Conservation (phyloP, 2,888 invertebrate genomes). For the Pogonocherus hispidulus region DNA sequence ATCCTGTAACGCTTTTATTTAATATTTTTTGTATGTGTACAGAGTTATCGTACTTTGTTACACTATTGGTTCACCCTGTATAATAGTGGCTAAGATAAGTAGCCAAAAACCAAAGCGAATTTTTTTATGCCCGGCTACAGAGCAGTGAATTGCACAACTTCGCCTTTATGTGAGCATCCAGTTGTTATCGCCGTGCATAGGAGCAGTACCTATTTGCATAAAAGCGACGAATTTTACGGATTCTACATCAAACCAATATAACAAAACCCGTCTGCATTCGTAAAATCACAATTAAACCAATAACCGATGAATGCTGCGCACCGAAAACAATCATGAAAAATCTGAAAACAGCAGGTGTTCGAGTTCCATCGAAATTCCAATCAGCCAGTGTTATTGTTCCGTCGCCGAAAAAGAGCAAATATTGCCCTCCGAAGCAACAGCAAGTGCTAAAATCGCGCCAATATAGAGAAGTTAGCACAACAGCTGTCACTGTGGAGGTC, state of each 20-base stretch:
- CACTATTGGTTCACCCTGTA: no score
- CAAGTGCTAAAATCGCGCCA: conserved; percentile 57
- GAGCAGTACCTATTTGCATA: neutral
- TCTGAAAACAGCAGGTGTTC: conserved; percentile 56
- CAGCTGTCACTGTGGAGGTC: conserved; percentile 61
- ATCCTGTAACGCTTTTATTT: no score
- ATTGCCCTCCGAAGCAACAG: conserved; percentile 31
- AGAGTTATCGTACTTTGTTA: no score
- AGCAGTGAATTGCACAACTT: no score
- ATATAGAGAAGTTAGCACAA: conserved; percentile 59
- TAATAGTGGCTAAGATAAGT: no score
- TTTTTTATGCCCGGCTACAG: no score
- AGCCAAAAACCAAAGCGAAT: no score
- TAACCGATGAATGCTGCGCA: conserved; percentile 11
- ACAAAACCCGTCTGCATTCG: neutral
- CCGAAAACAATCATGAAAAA: conserved; percentile 48
- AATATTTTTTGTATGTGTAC: no score
- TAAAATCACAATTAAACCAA: conserved; percentile 30
- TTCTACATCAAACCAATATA: neutral
- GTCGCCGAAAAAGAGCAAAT: conserved; percentile 55
- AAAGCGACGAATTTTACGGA: neutral
- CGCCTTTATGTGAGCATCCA: no score
- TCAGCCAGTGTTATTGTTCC: conserved; percentile 49
- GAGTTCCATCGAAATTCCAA: conserved; percentile 50
- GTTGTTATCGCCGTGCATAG: no score